Base-by-base conservation (phyloP, 2,113 vertebrate genomes). In the Gymnarchus niloticus region DNA sequence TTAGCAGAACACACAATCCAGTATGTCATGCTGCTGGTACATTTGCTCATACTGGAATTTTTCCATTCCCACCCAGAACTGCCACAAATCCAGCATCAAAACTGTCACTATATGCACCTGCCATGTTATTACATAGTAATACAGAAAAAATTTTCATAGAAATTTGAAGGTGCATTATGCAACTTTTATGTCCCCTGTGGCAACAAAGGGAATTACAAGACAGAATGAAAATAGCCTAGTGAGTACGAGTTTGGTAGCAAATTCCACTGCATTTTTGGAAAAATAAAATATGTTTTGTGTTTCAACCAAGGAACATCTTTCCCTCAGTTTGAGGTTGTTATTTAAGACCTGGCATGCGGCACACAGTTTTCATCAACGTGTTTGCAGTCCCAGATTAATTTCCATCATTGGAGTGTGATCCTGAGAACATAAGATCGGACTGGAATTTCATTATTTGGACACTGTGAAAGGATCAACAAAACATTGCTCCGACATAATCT, bases 121-220 rank as follows among this genome's bases (percentile, higher is more conserved):
- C n/a, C n/a, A n/a, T n/a, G n/a, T n/a, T n/a, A n/a, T n/a, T n/a
- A n/a, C n/a, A n/a, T n/a, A n/a, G n/a, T n/a, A n/a, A n/a, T n/a
- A n/a, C n/a, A n/a, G n/a, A n/a, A n/a, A n/a, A n/a, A n/a, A n/a
- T n/a, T 54, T 54, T 54, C 52, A 78, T 78, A 48, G 7, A 48
- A 21, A 78, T 78, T 19, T 48, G 10, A 48, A 78, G 17, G 46
- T 78, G 21, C 41, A 78, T 78, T 78, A 46, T 78, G 76, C 33
- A 73, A 19, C 65, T 37, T 37, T 33, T 65, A 76, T 78, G 76
- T 78, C 37, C 76, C 76, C 41, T 78, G 76, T 78, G 76, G 76
- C 2, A 12, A 78, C 65, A 73, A 41, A 73, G 65, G 41, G 65
- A 41, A 73, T 73, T 73, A 48, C 76, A 78, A 78, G 44, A 7